Evolutionary conservation across 2,888 invertebrate genomes (phyloP), one percentile per base, ranked within the genome.

Genomic region (Monochamus alternatus): DNA sequence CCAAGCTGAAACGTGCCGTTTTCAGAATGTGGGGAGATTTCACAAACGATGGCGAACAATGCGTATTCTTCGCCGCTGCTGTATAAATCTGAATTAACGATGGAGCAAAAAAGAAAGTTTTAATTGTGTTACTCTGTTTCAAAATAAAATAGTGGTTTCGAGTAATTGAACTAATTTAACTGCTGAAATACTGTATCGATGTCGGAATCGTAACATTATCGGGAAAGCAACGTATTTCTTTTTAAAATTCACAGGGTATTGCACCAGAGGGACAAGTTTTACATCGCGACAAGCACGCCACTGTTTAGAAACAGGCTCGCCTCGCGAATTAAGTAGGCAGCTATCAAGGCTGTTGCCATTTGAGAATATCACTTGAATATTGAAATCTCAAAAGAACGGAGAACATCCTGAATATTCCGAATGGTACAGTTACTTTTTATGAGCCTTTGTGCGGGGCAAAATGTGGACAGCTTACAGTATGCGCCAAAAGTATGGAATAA

Each of bases 21-120:
- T 52, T 30, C 12, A 14, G 38, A 43, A 43, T 55, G 47, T 12
- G 12, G 47, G 47, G 12, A 55, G 5, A 55, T 68, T 68, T 58
- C 68, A 43, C 38, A 68, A 14, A 68, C 52, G 51, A 52, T 66
- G 32, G 32, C n/a, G 58, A 68, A 43, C 43, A 68, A 55, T 58
- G 14, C 10, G 58, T 59, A 55, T 68, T 58, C 38, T 67, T 38
- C 52, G 14, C 55, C 14, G 3, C 30, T 32, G 31, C 14, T 10
- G 44, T 65, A 65, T 51, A 22, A 66, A 55, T 68, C 68, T 68
- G 38, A 58, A 38, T 58, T 58, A 68, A 59, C 38, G 14, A 10
- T 10, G 58, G 10, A 58, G n/a, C 12, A 30, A 44, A 59, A 14
- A 38, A 68, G 59, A 68, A 68, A 68, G 68, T 59, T 22, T 31